Evolutionary conservation across 2,888 invertebrate genomes (phyloP), one percentile per base, ranked within the genome.

Genomic region (Spatulosminthurus flaviceps): DNA sequence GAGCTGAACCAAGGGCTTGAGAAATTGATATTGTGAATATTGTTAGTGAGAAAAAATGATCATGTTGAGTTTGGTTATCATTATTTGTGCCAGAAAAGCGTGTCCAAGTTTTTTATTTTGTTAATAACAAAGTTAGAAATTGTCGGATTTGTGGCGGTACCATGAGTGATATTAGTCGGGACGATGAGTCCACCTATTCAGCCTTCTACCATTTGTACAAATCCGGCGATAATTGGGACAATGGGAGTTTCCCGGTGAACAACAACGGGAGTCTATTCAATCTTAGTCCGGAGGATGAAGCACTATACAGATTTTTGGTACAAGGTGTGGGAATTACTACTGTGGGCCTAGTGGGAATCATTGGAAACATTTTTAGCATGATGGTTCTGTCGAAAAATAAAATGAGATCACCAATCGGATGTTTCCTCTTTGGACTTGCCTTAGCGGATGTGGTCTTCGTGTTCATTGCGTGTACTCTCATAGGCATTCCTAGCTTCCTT

Each of bases 361-460:
- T 95, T 70, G 97, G 97, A 83, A 97, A 97, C 88, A 91, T 94
- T 80, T 93, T 97, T 76, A 93, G 96, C 60, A 94, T 95, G 90
- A 92, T 96, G 81, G 95, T 96, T 86, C 90, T 96, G 71, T 94
- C 95, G 79, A 91, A 95, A 77, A 95, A 96, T 41, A 94, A 96
- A 88, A 97, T 98, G 97, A 92, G 95, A 86, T 96, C 95, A 80
- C 96, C 97, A 87, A 95, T 97, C 87, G 97, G 97, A 89, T 95
- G 95, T 88, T 91, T 97, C 87, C 91, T 98, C 81, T 94, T 96
- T 83, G 96, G 96, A 7, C 90, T 98, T 85, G 97, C 98, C 22
- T 91, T 95, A 85, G 96, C 96, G 88, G 98, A 98, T 90, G 95
- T 95, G 13, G 91, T 94, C 82, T 91, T 97, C 84, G 93, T 97